These are phyloP conservation scores for Octomys mimax DNA, from an alignment of 2,797 vertebrate species.

Conservation along the genomic window DNA sequence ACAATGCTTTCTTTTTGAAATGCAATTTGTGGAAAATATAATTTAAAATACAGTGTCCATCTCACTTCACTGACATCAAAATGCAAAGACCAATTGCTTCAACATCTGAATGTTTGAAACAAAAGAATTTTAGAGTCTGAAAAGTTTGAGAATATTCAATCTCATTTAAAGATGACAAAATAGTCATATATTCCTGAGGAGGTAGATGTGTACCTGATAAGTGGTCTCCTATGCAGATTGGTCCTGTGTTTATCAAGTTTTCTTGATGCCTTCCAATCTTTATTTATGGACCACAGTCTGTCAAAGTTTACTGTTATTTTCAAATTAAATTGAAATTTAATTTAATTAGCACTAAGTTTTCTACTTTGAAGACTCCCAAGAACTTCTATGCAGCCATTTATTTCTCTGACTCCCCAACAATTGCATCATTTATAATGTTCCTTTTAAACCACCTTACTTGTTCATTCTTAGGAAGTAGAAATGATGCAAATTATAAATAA, in stretches of 20 bases:
- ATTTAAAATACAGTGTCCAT: not conserved
- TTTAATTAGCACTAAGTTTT: not conserved
- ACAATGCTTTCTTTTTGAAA: constrained; percentile 7
- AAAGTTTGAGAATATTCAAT: not conserved
- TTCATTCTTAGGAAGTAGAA: constrained; percentile 47
- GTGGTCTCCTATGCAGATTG: not conserved
- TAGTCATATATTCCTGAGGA: not conserved
- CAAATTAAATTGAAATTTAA: too few species aligned
- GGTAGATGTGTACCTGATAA: not conserved
- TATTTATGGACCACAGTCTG: not conserved
- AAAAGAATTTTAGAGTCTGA: constrained; percentile 22
- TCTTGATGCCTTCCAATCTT: not conserved
- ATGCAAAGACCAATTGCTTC: not conserved
- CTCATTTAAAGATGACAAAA: constrained; percentile 11
- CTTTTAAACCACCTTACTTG: not conserved
- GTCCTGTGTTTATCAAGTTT: not conserved
- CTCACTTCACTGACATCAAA: not conserved
- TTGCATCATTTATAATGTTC: not conserved
- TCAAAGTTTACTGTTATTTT: constrained; percentile 29
- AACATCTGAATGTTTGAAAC: not conserved
- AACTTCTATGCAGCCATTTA: not conserved
- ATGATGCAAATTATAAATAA: constrained; percentile 63
- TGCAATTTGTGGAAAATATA: not conserved
- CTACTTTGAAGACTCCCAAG: not conserved
- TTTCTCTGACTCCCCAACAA: not conserved